Conservation (phyloP, 2,113 vertebrate genomes). For the Equus przewalskii region DNA sequence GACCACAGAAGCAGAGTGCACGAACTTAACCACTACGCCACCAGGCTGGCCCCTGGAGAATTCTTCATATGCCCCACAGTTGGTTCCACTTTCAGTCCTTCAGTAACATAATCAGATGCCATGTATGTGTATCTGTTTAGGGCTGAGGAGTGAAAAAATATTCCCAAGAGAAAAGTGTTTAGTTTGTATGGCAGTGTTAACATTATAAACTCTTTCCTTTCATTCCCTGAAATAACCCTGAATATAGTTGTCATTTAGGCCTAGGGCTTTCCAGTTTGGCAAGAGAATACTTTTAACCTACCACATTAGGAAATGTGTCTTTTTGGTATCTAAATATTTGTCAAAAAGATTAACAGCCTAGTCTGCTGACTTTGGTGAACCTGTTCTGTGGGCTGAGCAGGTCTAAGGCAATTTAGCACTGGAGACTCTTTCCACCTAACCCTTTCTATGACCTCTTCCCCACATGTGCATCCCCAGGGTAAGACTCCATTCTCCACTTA, state of each 20-base stretch:
- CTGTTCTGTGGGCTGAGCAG: not conserved
- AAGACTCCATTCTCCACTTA: not conserved
- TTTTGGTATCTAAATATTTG: constrained; percentile 42
- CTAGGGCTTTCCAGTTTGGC: constrained; percentile 47
- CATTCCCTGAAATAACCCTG: not conserved
- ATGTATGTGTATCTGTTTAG: not conserved
- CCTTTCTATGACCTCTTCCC: not conserved
- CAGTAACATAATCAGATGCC: not conserved
- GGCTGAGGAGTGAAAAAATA: not conserved
- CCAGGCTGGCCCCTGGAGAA: not conserved
- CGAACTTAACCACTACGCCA: too few species aligned
- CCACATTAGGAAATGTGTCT: not conserved
- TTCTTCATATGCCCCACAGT: not conserved
- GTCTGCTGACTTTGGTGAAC: not conserved
- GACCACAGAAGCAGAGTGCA: too few species aligned
- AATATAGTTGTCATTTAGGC: not conserved
- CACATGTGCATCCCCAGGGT: not conserved
- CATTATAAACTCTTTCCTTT: not conserved
- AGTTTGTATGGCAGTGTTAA: not conserved
- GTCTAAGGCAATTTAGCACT: not conserved
- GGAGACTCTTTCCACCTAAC: not conserved
- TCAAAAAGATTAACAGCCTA: not conserved
- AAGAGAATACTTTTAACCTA: not conserved
- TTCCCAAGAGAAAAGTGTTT: not conserved
- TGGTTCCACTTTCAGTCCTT: not conserved